Evolutionary conservation across 2,888 invertebrate genomes (phyloP).

Genomic region (Empis stercorea): DNA sequence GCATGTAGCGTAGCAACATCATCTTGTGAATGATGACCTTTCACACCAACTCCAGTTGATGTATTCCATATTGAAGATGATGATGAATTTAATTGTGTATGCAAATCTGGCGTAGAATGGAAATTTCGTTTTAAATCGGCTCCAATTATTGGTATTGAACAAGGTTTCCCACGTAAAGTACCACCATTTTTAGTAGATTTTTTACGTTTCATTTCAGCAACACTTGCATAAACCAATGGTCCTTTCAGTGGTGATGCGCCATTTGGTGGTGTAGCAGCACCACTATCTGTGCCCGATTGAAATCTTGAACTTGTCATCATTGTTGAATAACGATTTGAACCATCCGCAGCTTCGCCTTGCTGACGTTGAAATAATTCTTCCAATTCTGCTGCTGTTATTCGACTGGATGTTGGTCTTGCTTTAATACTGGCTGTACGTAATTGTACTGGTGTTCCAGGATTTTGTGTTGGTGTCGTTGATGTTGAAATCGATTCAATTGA

Average conservation of each 20-base stretch:
- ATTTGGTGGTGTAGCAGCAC: conserved; percentile 44
- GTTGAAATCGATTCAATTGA: conserved; percentile 64
- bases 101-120: conserved; percentile 79
- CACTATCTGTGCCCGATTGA: conserved; percentile 45
- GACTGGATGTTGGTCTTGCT: conserved; percentile 71
- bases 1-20: conserved; percentile 44
- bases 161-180: conserved; percentile 34
- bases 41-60: conserved; percentile 20
- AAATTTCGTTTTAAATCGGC: conserved; percentile 60
- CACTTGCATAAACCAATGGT: conserved; percentile 74
- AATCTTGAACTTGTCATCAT: conserved; percentile 68
- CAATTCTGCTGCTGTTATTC: conserved; percentile 82
- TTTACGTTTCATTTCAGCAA: conserved; percentile 89
- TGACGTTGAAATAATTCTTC: conserved; percentile 88
- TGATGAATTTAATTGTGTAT: conserved; percentile 37
- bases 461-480: conserved; percentile 39
- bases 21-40: conserved; percentile 58
- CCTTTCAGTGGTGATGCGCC: conserved; percentile 49
- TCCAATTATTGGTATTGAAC: conserved; percentile 32
- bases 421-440: conserved; percentile 84
- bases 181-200: conserved; percentile 33
- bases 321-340: conserved; percentile 36
- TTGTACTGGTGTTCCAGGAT: conserved; percentile 51
- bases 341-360: conserved; percentile 47
- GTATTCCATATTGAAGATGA: conserved; percentile 31